phyloP scores from a whole-genome alignment of 2,888 invertebrate species.

The Mechanitis messenoides region DNA sequence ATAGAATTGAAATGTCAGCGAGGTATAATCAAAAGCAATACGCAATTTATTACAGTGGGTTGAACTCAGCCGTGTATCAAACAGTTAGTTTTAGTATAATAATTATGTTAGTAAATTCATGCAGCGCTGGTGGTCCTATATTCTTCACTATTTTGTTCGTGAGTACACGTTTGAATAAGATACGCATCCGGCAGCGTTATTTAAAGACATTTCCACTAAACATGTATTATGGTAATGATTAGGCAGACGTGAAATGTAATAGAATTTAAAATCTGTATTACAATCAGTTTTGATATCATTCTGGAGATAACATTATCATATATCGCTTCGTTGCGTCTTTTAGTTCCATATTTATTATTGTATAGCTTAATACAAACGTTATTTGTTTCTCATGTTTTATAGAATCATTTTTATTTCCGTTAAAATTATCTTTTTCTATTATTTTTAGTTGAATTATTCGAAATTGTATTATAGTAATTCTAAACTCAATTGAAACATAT shows the following conservation, averaged over 20 bases:
- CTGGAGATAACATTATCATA: conserved; percentile 33
- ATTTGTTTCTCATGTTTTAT: conserved; percentile 19
- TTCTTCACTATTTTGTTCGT: conserved; percentile 25
- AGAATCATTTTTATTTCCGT: not conserved
- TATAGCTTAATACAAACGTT: conserved; percentile 13
- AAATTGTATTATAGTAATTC: not conserved
- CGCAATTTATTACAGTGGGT: conserved; percentile 35
- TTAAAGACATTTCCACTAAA: conserved; percentile 33
- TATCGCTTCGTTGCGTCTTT: conserved; percentile 21
- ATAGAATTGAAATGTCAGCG: conserved; percentile 66
- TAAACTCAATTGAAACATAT: not conserved
- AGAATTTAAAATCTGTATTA: conserved; percentile 35
- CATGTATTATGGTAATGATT: conserved; percentile 35
- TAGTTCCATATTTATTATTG: conserved; percentile 25
- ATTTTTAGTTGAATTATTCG: not conserved
- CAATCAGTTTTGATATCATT: conserved; percentile 31
- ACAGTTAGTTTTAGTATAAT: conserved; percentile 29
- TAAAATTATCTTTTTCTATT: not conserved
- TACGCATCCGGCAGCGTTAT: conserved; percentile 30
- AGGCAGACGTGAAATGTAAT: conserved; percentile 31
- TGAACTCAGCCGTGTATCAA: conserved; percentile 21
- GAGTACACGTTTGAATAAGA: conserved; percentile 29
- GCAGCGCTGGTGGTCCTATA: conserved; percentile 35
- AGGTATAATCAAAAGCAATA: conserved; percentile 50
- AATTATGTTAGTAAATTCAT: conserved; percentile 27